Conservation (phyloP, 23 tunicate species). For the Styela plicata region DNA sequence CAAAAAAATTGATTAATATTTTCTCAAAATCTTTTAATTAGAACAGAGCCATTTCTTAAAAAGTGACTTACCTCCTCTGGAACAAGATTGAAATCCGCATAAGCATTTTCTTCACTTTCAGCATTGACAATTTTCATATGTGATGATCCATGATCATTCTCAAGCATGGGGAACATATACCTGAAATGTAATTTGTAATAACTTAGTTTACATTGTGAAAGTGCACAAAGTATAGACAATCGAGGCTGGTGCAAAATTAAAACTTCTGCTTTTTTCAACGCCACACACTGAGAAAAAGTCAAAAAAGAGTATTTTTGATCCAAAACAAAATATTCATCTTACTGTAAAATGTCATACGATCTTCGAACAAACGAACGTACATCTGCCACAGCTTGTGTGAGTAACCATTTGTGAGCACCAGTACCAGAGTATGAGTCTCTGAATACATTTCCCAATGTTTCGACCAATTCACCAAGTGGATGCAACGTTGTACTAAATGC, state of each 20-base stretch:
- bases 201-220: no score
- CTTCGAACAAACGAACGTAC: slow-evolving; percentile 28
- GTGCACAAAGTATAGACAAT: no score
- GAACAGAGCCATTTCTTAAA: background rate
- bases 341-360: slow-evolving; percentile 13
- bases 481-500: slow-evolving; percentile 21
- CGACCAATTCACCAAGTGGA: slow-evolving; percentile 28
- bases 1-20: no score
- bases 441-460: slow-evolving; percentile 17
- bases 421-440: slow-evolving; percentile 35
- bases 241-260: no score
- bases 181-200: no score
- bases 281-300: no score
- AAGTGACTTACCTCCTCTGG: slow-evolving; percentile 1
- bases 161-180: slow-evolving; percentile 17
- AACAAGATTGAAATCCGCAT: background rate
- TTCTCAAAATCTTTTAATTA: background rate
- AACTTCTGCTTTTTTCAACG: no score
- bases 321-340: background rate
- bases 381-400: slow-evolving; percentile 29
- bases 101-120: background rate
- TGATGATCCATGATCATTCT: slow-evolving; percentile 1
- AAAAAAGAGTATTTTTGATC: no score
- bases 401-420: slow-evolving; percentile 30
- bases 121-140: slow-evolving; percentile 24